phyloP scores from a whole-genome alignment of 30 jellyfish, hydroid and myxozoan genomes.

The Sanderia malayensis region DNA sequence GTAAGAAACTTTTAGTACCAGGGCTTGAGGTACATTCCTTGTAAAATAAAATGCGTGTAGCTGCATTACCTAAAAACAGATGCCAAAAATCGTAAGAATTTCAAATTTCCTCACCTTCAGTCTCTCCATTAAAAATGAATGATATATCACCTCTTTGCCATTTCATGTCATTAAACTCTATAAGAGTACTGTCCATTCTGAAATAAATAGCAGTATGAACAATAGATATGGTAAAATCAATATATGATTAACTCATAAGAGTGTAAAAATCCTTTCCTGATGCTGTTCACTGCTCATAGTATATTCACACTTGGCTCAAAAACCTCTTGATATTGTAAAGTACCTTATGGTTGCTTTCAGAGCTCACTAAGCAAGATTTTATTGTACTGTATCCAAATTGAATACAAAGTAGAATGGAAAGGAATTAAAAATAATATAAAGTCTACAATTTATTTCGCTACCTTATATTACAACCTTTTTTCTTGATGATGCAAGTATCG shows the following conservation, averaged over 20 bases:
- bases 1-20: not conserved
- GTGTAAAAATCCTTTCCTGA: too few species aligned
- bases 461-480: constrained; percentile 91
- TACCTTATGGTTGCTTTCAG: not conserved
- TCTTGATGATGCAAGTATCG: constrained; percentile 83
- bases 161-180: constrained; percentile 91
- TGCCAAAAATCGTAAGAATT: not conserved
- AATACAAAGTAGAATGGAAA: too few species aligned
- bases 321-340: not conserved
- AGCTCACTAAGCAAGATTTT: constrained; percentile 4
- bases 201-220: not conserved
- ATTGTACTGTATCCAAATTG: not conserved
- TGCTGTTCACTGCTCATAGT: not conserved
- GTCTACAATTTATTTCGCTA: too few species aligned
- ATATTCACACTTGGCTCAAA: not conserved
- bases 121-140: constrained; percentile 67
- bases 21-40: not conserved
- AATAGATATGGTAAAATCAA: not conserved
- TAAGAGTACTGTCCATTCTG: constrained; percentile 91
- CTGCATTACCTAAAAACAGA: too few species aligned
- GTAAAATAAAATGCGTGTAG: too few species aligned
- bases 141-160: constrained; percentile 96
- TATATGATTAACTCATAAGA: too few species aligned
- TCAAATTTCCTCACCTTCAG: constrained; percentile 40
- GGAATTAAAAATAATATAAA: too few species aligned